A percentile compares a stretch with the other conserved stretches of the same genome.
phyloP scores from a whole-genome alignment of 2,888 invertebrate genomes.

The Hipparchia sbordonii region DNA sequence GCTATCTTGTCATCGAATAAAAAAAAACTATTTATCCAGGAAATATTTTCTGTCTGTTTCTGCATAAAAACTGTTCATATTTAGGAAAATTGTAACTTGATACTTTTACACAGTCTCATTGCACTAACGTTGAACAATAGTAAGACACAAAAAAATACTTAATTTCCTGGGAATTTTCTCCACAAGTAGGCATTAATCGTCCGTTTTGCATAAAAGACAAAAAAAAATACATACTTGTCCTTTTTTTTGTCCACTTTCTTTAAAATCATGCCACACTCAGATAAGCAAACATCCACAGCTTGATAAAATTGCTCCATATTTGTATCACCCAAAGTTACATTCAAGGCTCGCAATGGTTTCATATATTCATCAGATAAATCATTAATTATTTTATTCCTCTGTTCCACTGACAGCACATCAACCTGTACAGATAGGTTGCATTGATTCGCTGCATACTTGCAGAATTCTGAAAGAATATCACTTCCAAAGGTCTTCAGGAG shows the following conservation, averaged over 20 bases:
- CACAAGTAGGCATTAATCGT: no score
- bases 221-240: conserved; percentile 77
- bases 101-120: no score
- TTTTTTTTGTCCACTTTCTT: conserved; percentile 96
- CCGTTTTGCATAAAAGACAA: background rate
- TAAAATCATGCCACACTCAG: conserved; percentile 89
- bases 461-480: conserved; percentile 90
- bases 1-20: no score
- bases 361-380: conserved; percentile 87
- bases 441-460: conserved; percentile 90
- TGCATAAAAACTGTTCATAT: no score
- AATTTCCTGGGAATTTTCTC: no score
- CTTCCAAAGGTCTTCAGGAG: conserved; percentile 92
- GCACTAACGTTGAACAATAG: no score
- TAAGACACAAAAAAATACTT: no score
- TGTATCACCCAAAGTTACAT: conserved; percentile 86
- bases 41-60: no score
- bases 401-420: conserved; percentile 85
- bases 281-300: conserved; percentile 87
- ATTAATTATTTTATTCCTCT: conserved; percentile 87
- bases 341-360: conserved; percentile 85
- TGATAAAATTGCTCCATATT: conserved; percentile 91
- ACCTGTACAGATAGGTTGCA: conserved; percentile 84
- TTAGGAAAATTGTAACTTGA: no score
- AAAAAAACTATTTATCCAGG: no score